Evolutionary conservation across 2,797 vertebrate genomes (phyloP), one percentile per base, ranked within the genome.

Genomic region (Cuniculus paca): DNA sequence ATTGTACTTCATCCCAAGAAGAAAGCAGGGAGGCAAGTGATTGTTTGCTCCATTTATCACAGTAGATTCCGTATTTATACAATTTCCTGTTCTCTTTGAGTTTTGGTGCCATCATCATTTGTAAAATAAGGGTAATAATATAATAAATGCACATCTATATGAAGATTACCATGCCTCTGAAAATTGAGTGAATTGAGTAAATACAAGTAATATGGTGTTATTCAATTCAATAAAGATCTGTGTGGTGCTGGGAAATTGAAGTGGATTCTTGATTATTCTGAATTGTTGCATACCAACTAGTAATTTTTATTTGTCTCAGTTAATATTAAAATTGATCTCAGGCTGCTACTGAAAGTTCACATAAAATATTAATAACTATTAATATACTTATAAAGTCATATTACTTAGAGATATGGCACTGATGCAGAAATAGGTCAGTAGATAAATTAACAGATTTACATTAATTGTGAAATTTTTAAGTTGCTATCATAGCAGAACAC

Each of bases 321-420:
- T 91, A 95, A 94, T 95, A 45, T 87, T 60, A 85, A 45, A 88
- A 31, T 56, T 95, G 26, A 88, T 36, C 4, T 94, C 52, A 80
- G 22, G 36, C 31, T 68, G 24, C 36, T 94, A 68, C 17, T 90
- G 26, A 88, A 94, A 94, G 20, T 50, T 92, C 20, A 94, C 20
- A 74, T 54, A 39, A 94, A 91, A 88, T 56, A 70, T 28, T 83
- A 77, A 61, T 17, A 54, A 82, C n/a, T 5, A 85, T 31, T 88
- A 88, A 70, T 75, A 26, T 14, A 95, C 4, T 50, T 54, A 82
- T 42, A 89, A 92, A 91, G 14, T 14, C 22, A 7, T 50, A 88
- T 50, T 65, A 39, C 50, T 74, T 61, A 77, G 24, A 85, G 31
- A 1, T 84, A 72, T 36, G 39, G 8, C 4, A 77, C 48, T 95